Conservation (phyloP, 1,140 invertebrate genomes). For the Ganaspis sp. region DNA sequence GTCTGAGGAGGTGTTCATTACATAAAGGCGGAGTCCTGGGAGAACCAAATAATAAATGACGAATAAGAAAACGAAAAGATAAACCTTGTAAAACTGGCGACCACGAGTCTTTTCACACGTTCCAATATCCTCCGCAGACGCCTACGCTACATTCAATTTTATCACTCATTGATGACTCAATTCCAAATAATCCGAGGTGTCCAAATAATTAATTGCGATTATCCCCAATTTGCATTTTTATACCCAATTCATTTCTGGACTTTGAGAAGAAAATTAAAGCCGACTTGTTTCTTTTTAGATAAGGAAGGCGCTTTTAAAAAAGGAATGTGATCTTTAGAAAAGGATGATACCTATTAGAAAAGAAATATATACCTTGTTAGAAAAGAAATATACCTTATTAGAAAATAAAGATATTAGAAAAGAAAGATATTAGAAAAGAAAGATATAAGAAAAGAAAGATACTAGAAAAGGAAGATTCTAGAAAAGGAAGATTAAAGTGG, state of each 20-base stretch:
- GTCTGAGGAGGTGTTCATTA: slow-evolving; percentile 4
- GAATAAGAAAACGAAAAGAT: not conserved
- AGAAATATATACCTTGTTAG: too few species aligned
- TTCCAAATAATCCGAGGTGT: not conserved
- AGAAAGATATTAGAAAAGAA: too few species aligned
- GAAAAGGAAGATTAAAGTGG: too few species aligned
- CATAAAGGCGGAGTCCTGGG: slow-evolving; percentile 3
- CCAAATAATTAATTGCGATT: not conserved
- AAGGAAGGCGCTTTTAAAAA: too few species aligned
- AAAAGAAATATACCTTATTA: too few species aligned
- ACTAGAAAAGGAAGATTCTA: too few species aligned
- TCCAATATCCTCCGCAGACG: not conserved
- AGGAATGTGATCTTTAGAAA: too few species aligned
- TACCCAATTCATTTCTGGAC: not conserved
- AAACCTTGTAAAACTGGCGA: not conserved
- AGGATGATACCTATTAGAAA: too few species aligned
- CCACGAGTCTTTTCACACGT: not conserved
- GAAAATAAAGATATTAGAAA: too few species aligned
- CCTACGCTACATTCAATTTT: not conserved
- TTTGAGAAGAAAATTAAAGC: too few species aligned
- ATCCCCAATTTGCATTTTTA: not conserved
- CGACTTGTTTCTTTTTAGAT: too few species aligned
- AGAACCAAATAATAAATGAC: not conserved
- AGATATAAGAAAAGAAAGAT: too few species aligned
- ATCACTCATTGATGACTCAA: slow-evolving; percentile 20